phyloP scores from a whole-genome alignment of 2,113 vertebrate genomes.

The Piprites chloris region DNA sequence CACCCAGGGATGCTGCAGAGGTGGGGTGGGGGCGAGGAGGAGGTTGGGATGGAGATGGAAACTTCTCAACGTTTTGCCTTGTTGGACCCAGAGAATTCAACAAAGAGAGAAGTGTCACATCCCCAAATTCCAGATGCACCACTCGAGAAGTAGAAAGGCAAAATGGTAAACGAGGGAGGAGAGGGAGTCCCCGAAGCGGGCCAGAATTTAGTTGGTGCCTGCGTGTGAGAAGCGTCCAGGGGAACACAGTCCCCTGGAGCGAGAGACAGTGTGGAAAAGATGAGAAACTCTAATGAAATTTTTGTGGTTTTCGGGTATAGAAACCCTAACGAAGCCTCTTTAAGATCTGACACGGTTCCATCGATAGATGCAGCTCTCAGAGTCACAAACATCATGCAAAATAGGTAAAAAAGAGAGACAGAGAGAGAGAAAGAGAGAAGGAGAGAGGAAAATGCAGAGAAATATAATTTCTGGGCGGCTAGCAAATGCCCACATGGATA shows the following conservation, averaged over 20 bases:
- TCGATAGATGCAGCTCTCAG: slow-evolving; percentile 99
- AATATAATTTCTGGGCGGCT: slow-evolving; percentile 85
- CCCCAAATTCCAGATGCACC: background rate
- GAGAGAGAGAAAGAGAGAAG: slow-evolving; percentile 34
- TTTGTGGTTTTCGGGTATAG: slow-evolving; percentile 99
- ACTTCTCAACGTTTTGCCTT: background rate
- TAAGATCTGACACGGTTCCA: slow-evolving; percentile 99
- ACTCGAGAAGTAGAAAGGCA: background rate
- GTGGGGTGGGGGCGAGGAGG: background rate
- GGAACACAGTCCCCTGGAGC: slow-evolving; percentile 4
- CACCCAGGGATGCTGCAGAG: background rate
- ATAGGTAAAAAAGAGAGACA: slow-evolving; percentile 80
- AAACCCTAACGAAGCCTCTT: slow-evolving; percentile 99
- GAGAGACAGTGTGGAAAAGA: slow-evolving; percentile 79
- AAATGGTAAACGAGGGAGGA: background rate
- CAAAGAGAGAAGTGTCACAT: background rate
- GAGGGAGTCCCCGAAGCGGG: slow-evolving; percentile 19
- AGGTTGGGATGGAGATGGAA: background rate
- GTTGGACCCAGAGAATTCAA: slow-evolving; percentile 22
- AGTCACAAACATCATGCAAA: slow-evolving; percentile 99
- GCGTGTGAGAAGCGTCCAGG: slow-evolving; percentile 45
- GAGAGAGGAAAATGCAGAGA: slow-evolving; percentile 82
- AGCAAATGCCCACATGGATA: slow-evolving; percentile 86
- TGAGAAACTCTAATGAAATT: slow-evolving; percentile 99
- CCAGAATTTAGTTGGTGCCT: slow-evolving; percentile 57